These are phyloP conservation scores for Acanthosepion pharaonis DNA, from an alignment of 2,888 invertebrate species.

Conservation along the genomic window DNA sequence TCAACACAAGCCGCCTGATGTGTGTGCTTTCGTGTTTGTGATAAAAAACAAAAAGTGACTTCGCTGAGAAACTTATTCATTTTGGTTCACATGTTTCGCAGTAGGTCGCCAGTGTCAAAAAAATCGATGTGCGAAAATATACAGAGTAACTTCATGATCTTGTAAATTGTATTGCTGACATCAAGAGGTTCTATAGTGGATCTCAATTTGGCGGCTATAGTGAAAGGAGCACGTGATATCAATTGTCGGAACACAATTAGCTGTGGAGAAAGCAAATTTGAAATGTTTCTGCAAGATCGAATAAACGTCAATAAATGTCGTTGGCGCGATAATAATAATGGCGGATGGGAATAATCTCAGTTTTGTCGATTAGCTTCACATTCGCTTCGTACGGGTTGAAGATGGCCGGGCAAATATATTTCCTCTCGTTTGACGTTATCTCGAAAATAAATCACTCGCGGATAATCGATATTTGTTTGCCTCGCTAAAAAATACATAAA, in stretches of 20 bases:
- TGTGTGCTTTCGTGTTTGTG: too few relatives aligned
- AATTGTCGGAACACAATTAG: neutral
- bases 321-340: neutral
- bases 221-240: neutral
- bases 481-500: too few relatives aligned
- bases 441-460: too few relatives aligned
- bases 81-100: neutral
- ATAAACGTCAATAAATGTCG: neutral
- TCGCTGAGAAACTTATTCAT: neutral
- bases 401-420: too few relatives aligned
- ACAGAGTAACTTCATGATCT: neutral
- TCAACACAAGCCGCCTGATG: too few relatives aligned
- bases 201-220: neutral
- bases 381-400: neutral
- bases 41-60: neutral
- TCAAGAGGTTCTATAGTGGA: neutral
- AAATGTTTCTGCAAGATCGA: neutral
- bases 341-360: neutral
- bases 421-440: too few relatives aligned
- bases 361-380: neutral
- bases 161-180: neutral
- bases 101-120: neutral
- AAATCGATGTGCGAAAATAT: neutral
- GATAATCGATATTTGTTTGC: too few relatives aligned
- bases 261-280: neutral